Evolutionary conservation across 2,113 vertebrate species (phyloP).

Genomic region (Epinephelus fuscoguttatus): DNA sequence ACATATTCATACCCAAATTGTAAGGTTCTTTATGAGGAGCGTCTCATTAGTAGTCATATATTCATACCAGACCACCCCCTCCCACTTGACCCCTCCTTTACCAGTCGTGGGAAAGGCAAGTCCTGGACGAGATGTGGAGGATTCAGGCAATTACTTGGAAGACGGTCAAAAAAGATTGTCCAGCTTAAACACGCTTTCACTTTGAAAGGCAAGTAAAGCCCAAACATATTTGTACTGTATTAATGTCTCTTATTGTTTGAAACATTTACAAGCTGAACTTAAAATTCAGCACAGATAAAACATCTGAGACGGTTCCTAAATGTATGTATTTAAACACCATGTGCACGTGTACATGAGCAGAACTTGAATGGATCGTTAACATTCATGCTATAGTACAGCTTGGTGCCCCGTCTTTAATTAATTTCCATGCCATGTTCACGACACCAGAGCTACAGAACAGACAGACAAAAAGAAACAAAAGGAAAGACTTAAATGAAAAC

Average conservation of each 20-base stretch:
- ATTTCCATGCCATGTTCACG: not conserved
- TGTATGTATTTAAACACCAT: not conserved
- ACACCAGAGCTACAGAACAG: not conserved
- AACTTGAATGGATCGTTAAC: not conserved
- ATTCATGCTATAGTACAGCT: not conserved
- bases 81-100: conserved; percentile 85
- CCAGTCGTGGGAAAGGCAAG: conserved; percentile 85
- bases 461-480: not conserved
- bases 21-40: conserved; percentile 76
- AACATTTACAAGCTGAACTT: conserved; percentile 15
- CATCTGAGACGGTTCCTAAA: not conserved
- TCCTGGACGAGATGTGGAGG: conserved; percentile 63
- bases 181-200: conserved; percentile 54
- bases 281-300: conserved; percentile 10
- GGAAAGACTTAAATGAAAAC: not conserved
- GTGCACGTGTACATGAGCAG: not conserved
- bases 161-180: conserved; percentile 51
- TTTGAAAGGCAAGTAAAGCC: conserved; percentile 23
- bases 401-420: conserved; percentile 1
- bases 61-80: conserved; percentile 82
- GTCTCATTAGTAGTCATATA: conserved; percentile 87
- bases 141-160: conserved; percentile 73
- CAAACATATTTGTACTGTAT: conserved; percentile 32
- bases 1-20: conserved; percentile 86
- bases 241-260: conserved; percentile 15